phyloP scores from a whole-genome alignment of 2,888 invertebrate genomes.

The Heliconius aoede region DNA sequence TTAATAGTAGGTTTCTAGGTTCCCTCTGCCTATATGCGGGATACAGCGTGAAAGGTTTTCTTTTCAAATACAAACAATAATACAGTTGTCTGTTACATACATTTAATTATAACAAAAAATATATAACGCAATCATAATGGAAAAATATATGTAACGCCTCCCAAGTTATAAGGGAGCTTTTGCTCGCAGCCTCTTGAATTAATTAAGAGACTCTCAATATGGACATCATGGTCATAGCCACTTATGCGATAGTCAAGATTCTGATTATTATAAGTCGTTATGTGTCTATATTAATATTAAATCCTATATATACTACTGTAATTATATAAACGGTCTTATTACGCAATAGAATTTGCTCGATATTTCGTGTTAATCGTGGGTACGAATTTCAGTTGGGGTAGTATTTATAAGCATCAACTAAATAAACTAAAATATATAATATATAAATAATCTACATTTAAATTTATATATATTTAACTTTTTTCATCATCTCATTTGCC shows the following conservation, averaged over 20 bases:
- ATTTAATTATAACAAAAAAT: not conserved
- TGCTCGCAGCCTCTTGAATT: constrained; percentile 24
- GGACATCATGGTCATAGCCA: constrained; percentile 20
- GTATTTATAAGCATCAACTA: no score
- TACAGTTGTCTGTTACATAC: not conserved
- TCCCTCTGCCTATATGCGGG: no score
- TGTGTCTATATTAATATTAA: not conserved
- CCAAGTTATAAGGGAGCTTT: constrained; percentile 12
- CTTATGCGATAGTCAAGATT: constrained; percentile 17
- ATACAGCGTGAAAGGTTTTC: no score
- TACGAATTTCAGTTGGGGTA: no score
- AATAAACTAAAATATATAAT: no score
- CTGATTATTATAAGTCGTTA: constrained; percentile 13
- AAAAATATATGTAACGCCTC: constrained; percentile 2
- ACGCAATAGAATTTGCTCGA: not conserved
- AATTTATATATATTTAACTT: no score
- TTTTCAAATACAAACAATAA: not conserved
- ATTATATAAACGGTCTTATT: not conserved
- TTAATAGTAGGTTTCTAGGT: no score
- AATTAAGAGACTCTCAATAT: constrained; percentile 21
- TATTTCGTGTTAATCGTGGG: not conserved
- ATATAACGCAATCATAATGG: not conserved
- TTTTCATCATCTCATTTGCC: no score
- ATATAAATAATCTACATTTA: no score
- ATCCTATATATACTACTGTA: not conserved